Evolutionary conservation across 2,797 vertebrate genomes (phyloP).

Genomic region (Sebastes jordani): DNA sequence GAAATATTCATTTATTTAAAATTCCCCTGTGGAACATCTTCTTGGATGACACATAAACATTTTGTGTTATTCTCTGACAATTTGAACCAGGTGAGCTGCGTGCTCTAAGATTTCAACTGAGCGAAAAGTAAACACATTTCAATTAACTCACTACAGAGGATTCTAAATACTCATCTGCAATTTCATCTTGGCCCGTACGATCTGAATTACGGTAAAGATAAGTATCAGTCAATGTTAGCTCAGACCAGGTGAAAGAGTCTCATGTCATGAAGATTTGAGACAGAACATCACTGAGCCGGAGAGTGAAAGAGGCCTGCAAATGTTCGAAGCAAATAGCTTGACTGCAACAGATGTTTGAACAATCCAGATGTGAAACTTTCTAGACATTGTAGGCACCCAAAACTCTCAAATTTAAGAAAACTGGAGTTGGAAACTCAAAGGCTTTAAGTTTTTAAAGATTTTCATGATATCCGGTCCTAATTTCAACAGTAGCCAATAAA

Average conservation of each 20-base stretch:
- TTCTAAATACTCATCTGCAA: slow-evolving; percentile 52
- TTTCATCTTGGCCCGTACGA: slow-evolving; percentile 31
- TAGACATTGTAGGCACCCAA: not conserved
- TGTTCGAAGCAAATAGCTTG: slow-evolving; percentile 15
- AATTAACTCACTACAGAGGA: slow-evolving; percentile 51
- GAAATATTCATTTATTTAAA: slow-evolving; percentile 23
- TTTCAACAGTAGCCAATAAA: not conserved
- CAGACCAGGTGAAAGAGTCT: slow-evolving; percentile 51
- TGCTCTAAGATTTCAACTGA: slow-evolving; percentile 51
- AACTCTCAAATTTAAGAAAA: not conserved
- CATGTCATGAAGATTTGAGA: slow-evolving; percentile 43
- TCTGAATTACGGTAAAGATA: slow-evolving; percentile 48
- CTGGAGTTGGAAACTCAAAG: not conserved
- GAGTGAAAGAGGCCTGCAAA: slow-evolving; percentile 30
- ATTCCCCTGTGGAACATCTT: slow-evolving; percentile 10
- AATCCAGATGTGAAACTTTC: slow-evolving; percentile 50
- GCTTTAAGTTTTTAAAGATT: not conserved
- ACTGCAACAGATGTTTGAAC: slow-evolving; percentile 47
- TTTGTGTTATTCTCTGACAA: slow-evolving; percentile 53
- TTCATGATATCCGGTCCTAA: not conserved
- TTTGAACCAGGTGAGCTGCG: slow-evolving; percentile 71
- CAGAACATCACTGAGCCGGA: slow-evolving; percentile 35
- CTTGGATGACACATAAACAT: slow-evolving; percentile 50
- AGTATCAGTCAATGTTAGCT: slow-evolving; percentile 27
- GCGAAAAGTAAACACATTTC: slow-evolving; percentile 50